These are phyloP conservation scores for Lepus americanus DNA, from an alignment of 2,113 vertebrate species.

Conservation along the genomic window DNA sequence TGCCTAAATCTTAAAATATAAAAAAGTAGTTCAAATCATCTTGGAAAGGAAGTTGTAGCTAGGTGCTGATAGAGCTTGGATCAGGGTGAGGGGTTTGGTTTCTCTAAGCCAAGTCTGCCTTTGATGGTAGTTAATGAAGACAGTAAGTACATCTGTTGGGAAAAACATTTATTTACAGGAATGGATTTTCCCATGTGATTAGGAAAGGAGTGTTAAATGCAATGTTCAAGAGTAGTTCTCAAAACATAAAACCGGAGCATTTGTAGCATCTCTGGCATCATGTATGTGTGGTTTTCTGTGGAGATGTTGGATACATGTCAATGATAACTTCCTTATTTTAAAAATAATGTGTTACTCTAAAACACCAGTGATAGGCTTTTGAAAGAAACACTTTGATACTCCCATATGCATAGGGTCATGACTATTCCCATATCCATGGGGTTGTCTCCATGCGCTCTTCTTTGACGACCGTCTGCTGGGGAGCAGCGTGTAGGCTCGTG, in stretches of 20 bases:
- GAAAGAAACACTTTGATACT: not conserved
- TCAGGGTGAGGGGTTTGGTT: not conserved
- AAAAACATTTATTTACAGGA: not conserved
- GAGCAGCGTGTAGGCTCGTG: not conserved
- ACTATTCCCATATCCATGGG: not conserved
- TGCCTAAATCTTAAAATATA: no score
- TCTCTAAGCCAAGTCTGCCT: not conserved
- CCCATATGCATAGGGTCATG: not conserved
- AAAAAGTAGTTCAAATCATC: not conserved
- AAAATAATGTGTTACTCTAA: conserved; percentile 12
- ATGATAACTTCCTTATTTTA: not conserved
- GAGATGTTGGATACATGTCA: not conserved
- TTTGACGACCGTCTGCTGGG: not conserved
- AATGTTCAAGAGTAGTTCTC: not conserved
- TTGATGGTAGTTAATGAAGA: not conserved
- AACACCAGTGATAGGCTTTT: not conserved
- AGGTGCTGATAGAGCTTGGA: not conserved
- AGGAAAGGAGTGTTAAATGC: not conserved
- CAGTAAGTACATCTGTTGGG: not conserved
- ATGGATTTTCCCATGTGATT: not conserved
- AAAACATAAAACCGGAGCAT: not conserved
- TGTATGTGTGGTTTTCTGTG: not conserved
- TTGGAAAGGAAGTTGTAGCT: not conserved
- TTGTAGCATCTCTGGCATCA: not conserved
- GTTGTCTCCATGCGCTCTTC: not conserved